These are phyloP conservation scores for Medauroidea extradentata DNA, from an alignment of 1,140 invertebrate species.

Conservation along the genomic window DNA sequence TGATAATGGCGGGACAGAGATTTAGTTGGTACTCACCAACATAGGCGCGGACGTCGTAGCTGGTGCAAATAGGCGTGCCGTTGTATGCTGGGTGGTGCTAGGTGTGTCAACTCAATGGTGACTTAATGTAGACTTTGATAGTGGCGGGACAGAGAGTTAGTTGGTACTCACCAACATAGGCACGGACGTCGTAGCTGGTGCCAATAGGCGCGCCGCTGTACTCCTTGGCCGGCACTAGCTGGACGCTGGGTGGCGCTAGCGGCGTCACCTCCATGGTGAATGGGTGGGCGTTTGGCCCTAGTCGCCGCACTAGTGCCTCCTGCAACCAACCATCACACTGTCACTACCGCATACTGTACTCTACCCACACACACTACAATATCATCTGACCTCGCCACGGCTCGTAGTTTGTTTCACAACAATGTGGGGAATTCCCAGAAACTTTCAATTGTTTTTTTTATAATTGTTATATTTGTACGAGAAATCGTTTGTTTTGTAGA, in stretches of 20 bases:
- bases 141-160: conserved; percentile 70
- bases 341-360: too few species aligned
- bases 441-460: too few species aligned
- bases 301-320: conserved; percentile 73
- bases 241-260: conserved; percentile 80
- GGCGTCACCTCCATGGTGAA: conserved; percentile 75
- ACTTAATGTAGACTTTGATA: conserved; percentile 76
- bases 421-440: too few species aligned
- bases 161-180: conserved; percentile 65
- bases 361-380: too few species aligned
- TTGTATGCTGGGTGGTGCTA: conserved; percentile 85
- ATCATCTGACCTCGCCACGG: too few species aligned
- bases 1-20: conserved; percentile 71
- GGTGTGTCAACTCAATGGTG: conserved; percentile 68
- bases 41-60: conserved; percentile 75
- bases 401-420: too few species aligned
- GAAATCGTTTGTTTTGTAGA: too few species aligned
- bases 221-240: conserved; percentile 83
- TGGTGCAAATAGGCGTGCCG: conserved; percentile 84
- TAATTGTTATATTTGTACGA: too few species aligned
- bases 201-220: conserved; percentile 87
- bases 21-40: conserved; percentile 63
- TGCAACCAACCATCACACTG: too few species aligned
- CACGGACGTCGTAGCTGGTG: conserved; percentile 77
- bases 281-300: conserved; percentile 72